A percentile compares a stretch with the other conserved stretches of the same genome.
Evolutionary conservation across 1,140 invertebrate species (phyloP).

Genomic region (Schlechtendalia chinensis): DNA sequence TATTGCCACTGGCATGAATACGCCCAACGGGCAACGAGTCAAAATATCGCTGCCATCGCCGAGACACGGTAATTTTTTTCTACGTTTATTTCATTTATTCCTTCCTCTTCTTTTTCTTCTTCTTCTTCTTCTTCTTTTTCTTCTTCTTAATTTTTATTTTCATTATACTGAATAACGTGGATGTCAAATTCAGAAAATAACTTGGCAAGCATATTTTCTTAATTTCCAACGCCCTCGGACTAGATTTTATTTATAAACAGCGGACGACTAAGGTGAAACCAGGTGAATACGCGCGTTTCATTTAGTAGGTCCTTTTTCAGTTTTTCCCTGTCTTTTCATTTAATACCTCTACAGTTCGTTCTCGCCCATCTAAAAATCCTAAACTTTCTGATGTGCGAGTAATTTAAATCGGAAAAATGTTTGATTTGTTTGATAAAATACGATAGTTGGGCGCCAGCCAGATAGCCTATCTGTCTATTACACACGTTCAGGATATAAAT

Average conservation of each 20-base stretch:
- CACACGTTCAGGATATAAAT: constrained; percentile 37
- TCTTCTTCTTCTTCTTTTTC: background rate
- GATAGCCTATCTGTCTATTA: constrained; percentile 37
- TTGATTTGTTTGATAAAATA: constrained; percentile 36
- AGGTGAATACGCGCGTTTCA: constrained; percentile 20
- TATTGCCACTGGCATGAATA: background rate
- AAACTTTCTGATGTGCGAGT: constrained; percentile 25
- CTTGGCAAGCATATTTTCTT: constrained; percentile 48
- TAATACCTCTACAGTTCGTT: background rate
- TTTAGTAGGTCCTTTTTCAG: background rate
- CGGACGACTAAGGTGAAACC: constrained; percentile 44
- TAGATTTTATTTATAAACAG: constrained; percentile 49
- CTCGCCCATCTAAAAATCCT: background rate
- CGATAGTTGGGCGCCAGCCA: constrained; percentile 18
- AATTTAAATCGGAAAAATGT: constrained; percentile 32
- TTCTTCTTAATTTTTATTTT: background rate
- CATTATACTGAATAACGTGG: constrained; percentile 45
- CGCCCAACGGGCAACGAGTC: constrained; percentile 45
- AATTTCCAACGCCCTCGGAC: constrained; percentile 47
- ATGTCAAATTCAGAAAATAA: constrained; percentile 50
- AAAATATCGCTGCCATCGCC: constrained; percentile 16
- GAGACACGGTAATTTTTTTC: constrained; percentile 38
- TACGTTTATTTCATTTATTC: too few species aligned
- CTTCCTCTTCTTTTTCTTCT: background rate
- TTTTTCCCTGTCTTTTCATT: background rate